Base-by-base conservation (phyloP, 2,888 invertebrate species). In the Tenodera sinensis region DNA sequence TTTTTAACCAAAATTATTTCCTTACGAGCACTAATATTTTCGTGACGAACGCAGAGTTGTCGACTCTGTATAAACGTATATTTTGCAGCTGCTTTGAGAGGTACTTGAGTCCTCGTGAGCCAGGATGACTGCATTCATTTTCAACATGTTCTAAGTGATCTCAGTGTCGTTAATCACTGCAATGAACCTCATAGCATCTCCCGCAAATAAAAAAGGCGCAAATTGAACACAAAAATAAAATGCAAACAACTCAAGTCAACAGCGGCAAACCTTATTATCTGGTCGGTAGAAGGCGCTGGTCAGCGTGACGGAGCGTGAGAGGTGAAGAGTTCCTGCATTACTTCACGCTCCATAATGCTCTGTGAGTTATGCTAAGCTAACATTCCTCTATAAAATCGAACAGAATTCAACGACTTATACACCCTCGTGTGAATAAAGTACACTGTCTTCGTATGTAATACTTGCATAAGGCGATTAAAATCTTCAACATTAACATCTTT, bases 341-440 rank as follows among this genome's bases (percentile, higher is more conserved):
- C 54, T 71, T 71, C 54, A 71, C 28, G n/a, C 85, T n/a, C 85
- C 28, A 27, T 47, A 42, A n/a, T 28, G 42, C 42, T 42, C 42
- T 42, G 42, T 42, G 42, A 42, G 42, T 42, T 42, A 27, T 47
- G 47, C 27, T 85, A 9, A 85, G 47, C 42, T 85, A 28, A n/a
- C 8, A 84, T 15, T 14, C 0, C 83, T 89, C 27, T 20, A 47
- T 20, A 90, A 88, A 90, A 90, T 90, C 90, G 83, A 85, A 20
- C 8, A 3, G 54, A 71, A 71, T 71, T 71, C 2, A 20, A 4
- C 20, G 42, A 1, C 12, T 42, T 42, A 9, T 1, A 42, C 12
- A 42, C 42, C 12, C 42, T 42, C 12, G 42, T 42, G 12, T 42
- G 42, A 34, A 42, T 42, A 42, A 12, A 42, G 42, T 6, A 42